Conservation (phyloP, 2,888 invertebrate species). For the Sinhomidia bicolor region DNA sequence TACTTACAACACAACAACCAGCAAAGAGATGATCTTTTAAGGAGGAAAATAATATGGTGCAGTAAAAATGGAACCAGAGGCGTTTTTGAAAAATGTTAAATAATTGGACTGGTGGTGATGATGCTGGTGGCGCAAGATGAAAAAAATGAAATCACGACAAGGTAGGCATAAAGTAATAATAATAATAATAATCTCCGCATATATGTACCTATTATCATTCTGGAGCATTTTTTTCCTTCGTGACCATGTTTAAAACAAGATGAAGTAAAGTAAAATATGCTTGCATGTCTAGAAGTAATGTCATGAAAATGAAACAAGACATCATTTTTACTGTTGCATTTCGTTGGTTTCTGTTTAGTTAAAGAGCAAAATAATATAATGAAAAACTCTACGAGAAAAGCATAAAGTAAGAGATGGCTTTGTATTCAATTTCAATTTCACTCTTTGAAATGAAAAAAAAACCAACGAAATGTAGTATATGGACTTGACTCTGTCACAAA, state of each 20-base stretch:
- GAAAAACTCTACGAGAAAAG: neutral
- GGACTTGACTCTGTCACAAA: constrained; percentile 9
- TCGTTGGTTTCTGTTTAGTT: neutral
- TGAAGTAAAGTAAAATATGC: neutral
- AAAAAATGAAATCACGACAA: constrained; percentile 42
- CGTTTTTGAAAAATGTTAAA: constrained; percentile 30
- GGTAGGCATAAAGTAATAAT: neutral
- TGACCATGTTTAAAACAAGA: constrained; percentile 18
- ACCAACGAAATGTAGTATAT: neutral
- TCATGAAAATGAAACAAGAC: constrained; percentile 47
- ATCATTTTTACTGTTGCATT: constrained; percentile 16
- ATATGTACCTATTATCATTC: neutral
- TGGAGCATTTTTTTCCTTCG: constrained; percentile 19
- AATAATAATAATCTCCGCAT: neutral
- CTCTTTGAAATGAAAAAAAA: neutral
- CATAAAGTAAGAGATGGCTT: constrained; percentile 5
- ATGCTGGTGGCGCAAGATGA: no score
- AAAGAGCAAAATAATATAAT: neutral
- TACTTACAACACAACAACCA: neutral
- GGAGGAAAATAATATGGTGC: neutral
- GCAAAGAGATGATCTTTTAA: constrained; percentile 6
- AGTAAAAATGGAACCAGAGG: constrained; percentile 22
- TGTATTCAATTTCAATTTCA: constrained; percentile 7
- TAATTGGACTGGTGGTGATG: constrained; percentile 38
- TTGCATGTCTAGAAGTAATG: constrained; percentile 52